These are phyloP conservation scores for Drosophila paranaensis DNA, from an alignment of 2,888 invertebrate species.

Conservation along the genomic window DNA sequence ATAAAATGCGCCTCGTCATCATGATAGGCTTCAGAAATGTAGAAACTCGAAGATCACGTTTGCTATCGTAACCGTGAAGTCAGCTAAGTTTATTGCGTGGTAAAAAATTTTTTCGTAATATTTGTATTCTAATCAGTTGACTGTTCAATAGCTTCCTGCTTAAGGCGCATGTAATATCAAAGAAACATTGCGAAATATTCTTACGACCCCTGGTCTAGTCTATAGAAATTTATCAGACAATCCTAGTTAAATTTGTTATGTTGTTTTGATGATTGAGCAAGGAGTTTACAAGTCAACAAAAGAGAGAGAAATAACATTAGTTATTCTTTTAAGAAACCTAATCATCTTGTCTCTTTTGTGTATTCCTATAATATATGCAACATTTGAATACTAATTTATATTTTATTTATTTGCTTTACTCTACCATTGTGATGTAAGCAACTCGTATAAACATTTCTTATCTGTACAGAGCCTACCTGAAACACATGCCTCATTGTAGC, in stretches of 20 bases:
- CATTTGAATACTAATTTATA: no score
- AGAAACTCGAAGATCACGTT: background rate
- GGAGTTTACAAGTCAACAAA: no score
- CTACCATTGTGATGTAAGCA: no score
- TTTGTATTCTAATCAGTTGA: background rate
- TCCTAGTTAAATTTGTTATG: no score
- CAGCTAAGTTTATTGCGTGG: background rate
- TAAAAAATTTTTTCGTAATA: background rate
- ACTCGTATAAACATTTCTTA: background rate
- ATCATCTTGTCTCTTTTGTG: no score
- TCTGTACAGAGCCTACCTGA: constrained; percentile 6
- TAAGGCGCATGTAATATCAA: background rate
- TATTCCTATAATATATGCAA: no score
- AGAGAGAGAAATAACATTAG: no score
- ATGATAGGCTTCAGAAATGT: constrained; percentile 3
- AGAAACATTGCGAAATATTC: background rate
- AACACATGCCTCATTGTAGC: background rate
- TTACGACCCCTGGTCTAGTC: no score
- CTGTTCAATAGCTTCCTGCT: background rate
- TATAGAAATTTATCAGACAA: no score
- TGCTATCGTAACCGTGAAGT: background rate
- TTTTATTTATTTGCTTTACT: no score
- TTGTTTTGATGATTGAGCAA: no score
- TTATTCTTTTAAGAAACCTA: no score
- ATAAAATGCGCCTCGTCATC: constrained; percentile 25